Conservation (phyloP, 2,797 vertebrate genomes). For the Smutsia gigantea region DNA sequence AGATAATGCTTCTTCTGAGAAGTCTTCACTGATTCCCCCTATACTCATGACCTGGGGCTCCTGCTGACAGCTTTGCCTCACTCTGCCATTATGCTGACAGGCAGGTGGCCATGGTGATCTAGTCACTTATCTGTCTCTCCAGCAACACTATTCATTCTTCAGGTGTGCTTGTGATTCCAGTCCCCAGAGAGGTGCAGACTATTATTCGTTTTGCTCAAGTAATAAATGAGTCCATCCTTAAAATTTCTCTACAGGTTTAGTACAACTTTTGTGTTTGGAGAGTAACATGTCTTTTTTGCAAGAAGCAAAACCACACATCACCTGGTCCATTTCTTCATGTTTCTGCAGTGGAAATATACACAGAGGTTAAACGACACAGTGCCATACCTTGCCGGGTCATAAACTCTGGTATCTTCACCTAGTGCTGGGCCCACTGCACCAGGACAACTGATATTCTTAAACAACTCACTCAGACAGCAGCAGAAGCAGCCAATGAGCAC, state of each 20-base stretch:
- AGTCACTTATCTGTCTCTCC: background rate
- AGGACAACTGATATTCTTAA: background rate
- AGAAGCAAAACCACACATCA: background rate
- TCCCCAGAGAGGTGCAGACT: background rate
- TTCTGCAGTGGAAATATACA: slow-evolving; percentile 8
- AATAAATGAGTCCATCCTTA: background rate
- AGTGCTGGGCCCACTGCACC: background rate
- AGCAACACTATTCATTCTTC: background rate
- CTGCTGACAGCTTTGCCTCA: background rate
- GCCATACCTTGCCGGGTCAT: background rate
- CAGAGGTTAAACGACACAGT: background rate
- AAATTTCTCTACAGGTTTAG: slow-evolving; percentile 15
- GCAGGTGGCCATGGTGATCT: background rate
- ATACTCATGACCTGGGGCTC: background rate
- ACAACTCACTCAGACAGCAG: background rate
- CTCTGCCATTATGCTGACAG: background rate
- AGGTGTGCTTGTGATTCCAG: background rate
- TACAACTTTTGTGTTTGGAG: background rate
- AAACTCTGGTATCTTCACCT: background rate
- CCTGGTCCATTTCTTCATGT: background rate
- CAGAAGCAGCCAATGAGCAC: background rate
- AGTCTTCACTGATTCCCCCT: background rate
- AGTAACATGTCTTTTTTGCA: background rate
- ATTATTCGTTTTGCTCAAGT: background rate
- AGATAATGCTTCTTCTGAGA: background rate